Percentiles rank a stretch among this genome's conserved stretches.
Conservation (phyloP, 1,140 invertebrate species). For the Oedothorax gibbosus region DNA sequence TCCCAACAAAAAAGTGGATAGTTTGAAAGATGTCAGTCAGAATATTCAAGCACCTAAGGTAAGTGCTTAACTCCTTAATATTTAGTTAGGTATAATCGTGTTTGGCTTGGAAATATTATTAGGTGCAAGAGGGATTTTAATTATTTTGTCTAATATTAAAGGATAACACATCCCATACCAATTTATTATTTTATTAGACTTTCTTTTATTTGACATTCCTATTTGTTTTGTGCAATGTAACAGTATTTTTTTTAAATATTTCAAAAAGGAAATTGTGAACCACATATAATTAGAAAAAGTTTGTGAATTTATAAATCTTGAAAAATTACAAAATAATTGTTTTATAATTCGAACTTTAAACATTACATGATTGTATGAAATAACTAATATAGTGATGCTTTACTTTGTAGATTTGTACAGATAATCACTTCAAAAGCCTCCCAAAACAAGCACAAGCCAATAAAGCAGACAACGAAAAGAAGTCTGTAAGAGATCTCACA, state of each 20-base stretch:
- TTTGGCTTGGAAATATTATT: neutral
- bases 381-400: neutral
- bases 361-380: neutral
- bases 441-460: neutral
- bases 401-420: constrained; percentile 11
- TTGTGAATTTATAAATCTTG: no score
- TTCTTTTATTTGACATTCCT: no score
- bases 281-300: no score
- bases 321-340: no score
- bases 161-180: no score
- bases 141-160: no score
- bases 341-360: no score
- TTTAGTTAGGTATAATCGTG: neutral
- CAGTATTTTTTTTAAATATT: neutral
- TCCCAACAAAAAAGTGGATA: constrained; percentile 1
- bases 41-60: constrained; percentile 12
- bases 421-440: constrained; percentile 8
- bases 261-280: neutral
- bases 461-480: constrained; percentile 28
- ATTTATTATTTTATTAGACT: no score
- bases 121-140: no score
- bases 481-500: constrained; percentile 81
- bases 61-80: neutral
- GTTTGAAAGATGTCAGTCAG: neutral
- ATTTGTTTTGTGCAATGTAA: no score